A percentile compares a stretch with the other conserved stretches of the same genome.
Conservation (phyloP, 1,140 invertebrate species). For the Brachionus calyciflorus region DNA sequence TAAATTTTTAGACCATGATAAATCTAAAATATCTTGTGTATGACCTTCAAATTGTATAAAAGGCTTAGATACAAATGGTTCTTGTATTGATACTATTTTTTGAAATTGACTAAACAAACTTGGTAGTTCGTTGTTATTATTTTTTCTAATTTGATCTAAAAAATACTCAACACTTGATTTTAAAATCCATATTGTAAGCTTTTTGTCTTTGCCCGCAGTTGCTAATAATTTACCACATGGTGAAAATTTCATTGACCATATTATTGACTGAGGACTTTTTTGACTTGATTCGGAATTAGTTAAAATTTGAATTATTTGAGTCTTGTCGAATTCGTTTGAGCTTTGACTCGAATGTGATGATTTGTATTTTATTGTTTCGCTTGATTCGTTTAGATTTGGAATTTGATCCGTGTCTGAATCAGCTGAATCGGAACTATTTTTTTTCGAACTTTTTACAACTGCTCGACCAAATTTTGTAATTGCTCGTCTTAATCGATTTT, state of each 20-base stretch:
- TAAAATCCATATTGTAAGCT: conserved; percentile 88
- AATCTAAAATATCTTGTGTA: conserved; percentile 89
- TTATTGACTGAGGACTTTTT: conserved; percentile 65
- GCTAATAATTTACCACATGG: conserved; percentile 85
- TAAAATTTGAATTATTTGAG: conserved; percentile 22
- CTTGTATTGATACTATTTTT: conserved; percentile 55
- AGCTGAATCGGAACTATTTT: not conserved
- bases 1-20: conserved; percentile 97
- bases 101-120: conserved; percentile 38
- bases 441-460: not conserved
- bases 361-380: conserved; percentile 14
- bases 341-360: not conserved
- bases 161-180: conserved; percentile 82
- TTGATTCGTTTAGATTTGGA: conserved; percentile 6
- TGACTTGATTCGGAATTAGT: not conserved
- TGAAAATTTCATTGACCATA: conserved; percentile 99
- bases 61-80: conserved; percentile 84
- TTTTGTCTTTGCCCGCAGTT: conserved; percentile 89
- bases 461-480: conserved; percentile 3
- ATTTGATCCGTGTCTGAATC: conserved; percentile 1
- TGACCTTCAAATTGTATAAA: conserved; percentile 92
- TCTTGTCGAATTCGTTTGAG: not conserved
- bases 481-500: not conserved
- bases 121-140: conserved; percentile 1
- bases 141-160: conserved; percentile 70